Conservation (phyloP, 2,113 vertebrate genomes). For the Paralichthys olivaceus region DNA sequence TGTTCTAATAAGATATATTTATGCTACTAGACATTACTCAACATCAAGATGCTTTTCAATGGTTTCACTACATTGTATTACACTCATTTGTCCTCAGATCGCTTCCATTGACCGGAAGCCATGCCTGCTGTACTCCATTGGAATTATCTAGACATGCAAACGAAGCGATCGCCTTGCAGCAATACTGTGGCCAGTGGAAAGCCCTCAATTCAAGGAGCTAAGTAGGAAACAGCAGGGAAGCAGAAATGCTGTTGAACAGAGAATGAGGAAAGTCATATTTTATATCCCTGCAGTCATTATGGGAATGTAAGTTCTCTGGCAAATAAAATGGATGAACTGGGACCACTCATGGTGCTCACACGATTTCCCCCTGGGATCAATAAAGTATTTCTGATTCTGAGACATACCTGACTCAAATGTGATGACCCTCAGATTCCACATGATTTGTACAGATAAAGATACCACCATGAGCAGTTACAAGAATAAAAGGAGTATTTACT, state of each 20-base stretch:
- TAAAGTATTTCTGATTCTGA: no score
- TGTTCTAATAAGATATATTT: background rate
- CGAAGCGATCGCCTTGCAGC: background rate
- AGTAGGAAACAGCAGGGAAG: background rate
- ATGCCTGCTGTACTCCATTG: background rate
- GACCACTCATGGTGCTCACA: background rate
- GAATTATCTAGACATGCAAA: background rate
- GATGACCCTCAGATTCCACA: background rate
- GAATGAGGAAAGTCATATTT: background rate
- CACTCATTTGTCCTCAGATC: no score
- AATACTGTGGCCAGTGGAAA: background rate
- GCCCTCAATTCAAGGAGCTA: background rate
- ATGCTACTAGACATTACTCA: background rate
- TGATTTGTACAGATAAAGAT: background rate
- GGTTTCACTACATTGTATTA: background rate
- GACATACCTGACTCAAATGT: background rate
- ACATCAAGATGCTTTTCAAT: background rate
- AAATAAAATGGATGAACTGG: slow-evolving; percentile 8
- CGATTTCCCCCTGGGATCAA: no score
- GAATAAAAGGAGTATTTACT: background rate
- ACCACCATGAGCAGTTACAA: background rate
- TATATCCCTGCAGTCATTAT: slow-evolving; percentile 1
- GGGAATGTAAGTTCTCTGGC: background rate
- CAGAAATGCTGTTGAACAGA: background rate
- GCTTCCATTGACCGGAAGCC: background rate